Conservation (phyloP, 2,797 vertebrate genomes). For the Alectoris magna region DNA sequence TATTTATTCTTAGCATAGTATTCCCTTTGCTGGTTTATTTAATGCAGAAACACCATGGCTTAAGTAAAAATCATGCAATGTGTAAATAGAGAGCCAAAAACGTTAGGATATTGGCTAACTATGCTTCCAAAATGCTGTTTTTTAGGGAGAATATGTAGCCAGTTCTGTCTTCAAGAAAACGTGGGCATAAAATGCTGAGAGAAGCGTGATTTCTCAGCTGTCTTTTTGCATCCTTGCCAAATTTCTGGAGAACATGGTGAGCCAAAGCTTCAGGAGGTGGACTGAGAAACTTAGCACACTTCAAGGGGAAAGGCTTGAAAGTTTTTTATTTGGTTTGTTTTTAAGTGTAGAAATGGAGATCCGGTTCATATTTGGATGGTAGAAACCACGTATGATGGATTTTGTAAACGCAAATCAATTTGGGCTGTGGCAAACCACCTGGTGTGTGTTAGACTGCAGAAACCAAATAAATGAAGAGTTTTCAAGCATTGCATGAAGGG, state of each 20-base stretch:
- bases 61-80: neutral
- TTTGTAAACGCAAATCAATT: neutral
- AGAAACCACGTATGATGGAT: neutral
- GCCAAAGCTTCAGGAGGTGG: neutral
- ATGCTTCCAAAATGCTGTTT: neutral
- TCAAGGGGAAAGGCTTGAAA: neutral
- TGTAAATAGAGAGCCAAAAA: neutral
- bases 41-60: neutral
- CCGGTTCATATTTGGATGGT: neutral
- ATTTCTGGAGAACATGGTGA: neutral
- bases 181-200: neutral
- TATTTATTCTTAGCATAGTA: neutral
- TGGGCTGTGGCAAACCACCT: neutral
- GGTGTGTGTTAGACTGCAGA: neutral
- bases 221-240: neutral
- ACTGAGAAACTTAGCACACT: neutral
- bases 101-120: neutral
- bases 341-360: neutral
- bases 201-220: neutral
- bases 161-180: neutral
- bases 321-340: neutral
- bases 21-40: neutral
- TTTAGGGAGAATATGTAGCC: neutral
- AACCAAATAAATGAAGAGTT: neutral
- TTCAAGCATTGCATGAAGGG: neutral